Evolutionary conservation across 2,113 vertebrate genomes (phyloP).

Genomic region (Varanus salvator): DNA sequence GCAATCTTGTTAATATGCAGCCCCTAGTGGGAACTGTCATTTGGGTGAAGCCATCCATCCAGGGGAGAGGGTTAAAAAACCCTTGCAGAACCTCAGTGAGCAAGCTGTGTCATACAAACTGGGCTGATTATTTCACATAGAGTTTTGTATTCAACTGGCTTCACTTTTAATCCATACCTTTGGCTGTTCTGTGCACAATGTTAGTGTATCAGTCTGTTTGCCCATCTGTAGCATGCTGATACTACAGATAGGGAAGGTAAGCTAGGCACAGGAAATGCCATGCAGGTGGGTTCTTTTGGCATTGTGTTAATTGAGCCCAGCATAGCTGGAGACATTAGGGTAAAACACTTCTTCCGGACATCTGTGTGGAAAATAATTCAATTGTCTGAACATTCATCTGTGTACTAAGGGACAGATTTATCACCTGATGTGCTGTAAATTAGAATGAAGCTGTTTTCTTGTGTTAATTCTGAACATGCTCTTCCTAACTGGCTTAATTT

Average conservation of each 20-base stretch:
- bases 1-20: background rate
- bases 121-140: background rate
- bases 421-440: background rate
- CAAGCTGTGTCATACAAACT: too few species aligned
- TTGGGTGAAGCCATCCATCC: too few species aligned
- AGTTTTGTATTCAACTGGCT: background rate
- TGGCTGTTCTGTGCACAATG: background rate
- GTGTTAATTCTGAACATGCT: background rate
- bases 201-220: background rate
- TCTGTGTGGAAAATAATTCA: background rate
- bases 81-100: too few species aligned
- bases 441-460: background rate
- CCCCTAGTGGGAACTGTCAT: too few species aligned
- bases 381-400: background rate
- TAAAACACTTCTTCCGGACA: background rate
- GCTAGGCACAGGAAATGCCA: background rate
- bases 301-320: background rate
- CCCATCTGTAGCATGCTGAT: too few species aligned
- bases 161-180: background rate
- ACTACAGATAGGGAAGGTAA: background rate
- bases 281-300: background rate
- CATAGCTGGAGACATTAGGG: background rate
- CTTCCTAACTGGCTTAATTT: background rate
- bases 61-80: too few species aligned
- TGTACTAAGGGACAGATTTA: background rate